Evolutionary conservation across 2,888 invertebrate genomes (phyloP).

Genomic region (Brenthis daphne): DNA sequence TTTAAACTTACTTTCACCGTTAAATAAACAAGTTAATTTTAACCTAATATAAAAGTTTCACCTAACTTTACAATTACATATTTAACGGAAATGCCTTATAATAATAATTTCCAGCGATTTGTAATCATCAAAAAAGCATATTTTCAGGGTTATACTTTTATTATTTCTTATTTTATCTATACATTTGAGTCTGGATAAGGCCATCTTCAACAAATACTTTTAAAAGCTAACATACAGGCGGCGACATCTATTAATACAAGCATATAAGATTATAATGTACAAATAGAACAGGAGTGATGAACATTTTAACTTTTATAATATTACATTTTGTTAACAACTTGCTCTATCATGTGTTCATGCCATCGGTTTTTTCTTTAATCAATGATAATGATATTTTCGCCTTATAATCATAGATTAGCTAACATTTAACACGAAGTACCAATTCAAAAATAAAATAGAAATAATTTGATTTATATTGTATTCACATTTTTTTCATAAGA

Average conservation of each 20-base stretch:
- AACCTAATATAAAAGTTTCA: no score
- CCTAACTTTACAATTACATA: no score
- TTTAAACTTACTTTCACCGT: constrained; percentile 7
- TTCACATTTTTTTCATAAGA: no score
- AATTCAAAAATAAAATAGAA: no score
- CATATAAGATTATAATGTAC: constrained; percentile 3
- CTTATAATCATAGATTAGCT: background rate
- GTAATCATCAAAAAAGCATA: no score
- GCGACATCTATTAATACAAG: constrained; percentile 11
- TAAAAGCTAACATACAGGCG: constrained; percentile 4
- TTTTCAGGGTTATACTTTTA: background rate
- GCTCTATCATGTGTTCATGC: background rate
- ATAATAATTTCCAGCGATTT: no score
- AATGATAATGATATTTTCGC: background rate
- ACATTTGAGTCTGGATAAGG: background rate
- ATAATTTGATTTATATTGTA: no score
- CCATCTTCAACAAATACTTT: background rate
- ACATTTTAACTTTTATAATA: background rate
- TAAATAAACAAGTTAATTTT: background rate
- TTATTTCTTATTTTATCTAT: background rate
- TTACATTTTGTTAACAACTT: constrained; percentile 1
- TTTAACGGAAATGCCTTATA: no score
- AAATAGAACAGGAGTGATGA: constrained; percentile 5
- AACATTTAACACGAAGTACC: background rate
- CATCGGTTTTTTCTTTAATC: background rate